Evolutionary conservation across 2,888 invertebrate species (phyloP), one percentile per base, ranked within the genome.

Genomic region (Iphiclides podalirius): DNA sequence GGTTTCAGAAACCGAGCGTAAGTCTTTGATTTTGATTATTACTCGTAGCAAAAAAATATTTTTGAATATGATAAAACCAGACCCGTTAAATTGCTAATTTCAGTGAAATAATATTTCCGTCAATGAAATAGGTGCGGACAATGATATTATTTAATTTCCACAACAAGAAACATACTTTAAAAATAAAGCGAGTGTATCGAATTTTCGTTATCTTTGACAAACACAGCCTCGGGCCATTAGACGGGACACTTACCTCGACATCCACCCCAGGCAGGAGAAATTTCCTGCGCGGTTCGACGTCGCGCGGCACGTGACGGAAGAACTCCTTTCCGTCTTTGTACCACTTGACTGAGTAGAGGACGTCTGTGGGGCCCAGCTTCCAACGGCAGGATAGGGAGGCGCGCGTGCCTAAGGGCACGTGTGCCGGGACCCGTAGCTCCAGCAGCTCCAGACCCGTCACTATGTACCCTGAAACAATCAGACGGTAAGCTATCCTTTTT

Each of bases 301-400:
- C 95, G 45, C 94, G 90, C 13, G 96, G 96, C 60, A 96, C 94
- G 80, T 93, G 96, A 55, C 96, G 91, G 89, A 95, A 96, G 89
- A 96, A 96, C 85, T 96, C 96, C 77, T 94, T 93, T 59, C 95
- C 96, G 74, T 96, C 95, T 75, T 96, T 96, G 89, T 96, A 96
- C 96, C 96, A 96, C 86, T 96, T 96, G 66, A 96, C 96, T 23
- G 96, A 95, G 81, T 96, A 96, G 39, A 96, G 90, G 41, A 92
- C 92, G 76, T 96, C 96, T 2, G 92, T 93, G 62, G 95, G 95
- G 1, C 79, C 80, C 73, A 96, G 90, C 79, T 94, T 93, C 89
- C 94, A 96, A 75, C 93, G 93, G 81, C 96, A 96, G 43, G 94
- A 94, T 61, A 96, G 85, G 49, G 91, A 89, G 31, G 95, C 94